phyloP scores from a whole-genome alignment of 2,113 vertebrate species.

The Xiphophorus hellerii region DNA sequence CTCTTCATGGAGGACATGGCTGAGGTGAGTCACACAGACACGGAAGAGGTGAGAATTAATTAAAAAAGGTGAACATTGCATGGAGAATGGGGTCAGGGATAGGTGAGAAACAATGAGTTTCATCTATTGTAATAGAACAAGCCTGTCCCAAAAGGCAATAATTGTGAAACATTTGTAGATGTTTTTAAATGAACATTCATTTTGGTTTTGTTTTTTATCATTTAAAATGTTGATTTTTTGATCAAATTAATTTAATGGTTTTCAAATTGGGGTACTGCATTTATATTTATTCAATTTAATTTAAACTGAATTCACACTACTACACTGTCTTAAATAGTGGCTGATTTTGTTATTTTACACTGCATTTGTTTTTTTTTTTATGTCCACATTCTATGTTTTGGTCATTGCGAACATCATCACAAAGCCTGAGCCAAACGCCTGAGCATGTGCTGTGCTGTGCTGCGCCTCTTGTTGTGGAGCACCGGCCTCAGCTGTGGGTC shows the following conservation, averaged over 20 bases:
- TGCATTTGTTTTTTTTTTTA: neutral
- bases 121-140: slow-evolving; percentile 5
- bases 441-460: slow-evolving; percentile 18
- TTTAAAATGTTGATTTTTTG: slow-evolving; percentile 11
- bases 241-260: neutral
- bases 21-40: slow-evolving; percentile 9
- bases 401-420: neutral
- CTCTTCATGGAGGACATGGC: neutral
- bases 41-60: slow-evolving; percentile 12
- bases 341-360: neutral
- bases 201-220: slow-evolving; percentile 4
- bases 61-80: slow-evolving; percentile 18
- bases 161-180: neutral
- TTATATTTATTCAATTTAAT: no score
- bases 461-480: slow-evolving; percentile 22
- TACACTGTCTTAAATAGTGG: no score
- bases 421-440: neutral
- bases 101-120: neutral
- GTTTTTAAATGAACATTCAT: neutral
- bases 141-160: slow-evolving; percentile 1
- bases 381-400: neutral
- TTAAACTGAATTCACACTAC: no score
- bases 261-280: neutral
- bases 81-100: slow-evolving; percentile 21
- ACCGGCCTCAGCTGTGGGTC: slow-evolving; percentile 59